Percentiles rank a stretch among this genome's conserved stretches.
phyloP scores from a whole-genome alignment of 2,888 invertebrate genomes.

The Sinelater perroti region DNA sequence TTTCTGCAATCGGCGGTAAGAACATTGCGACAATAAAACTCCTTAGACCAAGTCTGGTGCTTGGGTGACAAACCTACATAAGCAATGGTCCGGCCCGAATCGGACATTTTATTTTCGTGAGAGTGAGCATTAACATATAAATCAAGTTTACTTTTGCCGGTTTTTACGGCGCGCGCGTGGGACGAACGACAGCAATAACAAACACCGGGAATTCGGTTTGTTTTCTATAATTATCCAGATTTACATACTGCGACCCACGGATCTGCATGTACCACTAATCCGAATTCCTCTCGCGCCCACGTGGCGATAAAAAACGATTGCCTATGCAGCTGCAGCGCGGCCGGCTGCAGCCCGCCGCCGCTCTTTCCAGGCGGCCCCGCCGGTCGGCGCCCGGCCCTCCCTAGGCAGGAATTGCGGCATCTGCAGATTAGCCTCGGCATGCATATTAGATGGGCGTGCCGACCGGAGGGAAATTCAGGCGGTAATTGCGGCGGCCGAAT shows the following conservation, averaged over 20 bases:
- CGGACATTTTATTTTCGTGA: background rate
- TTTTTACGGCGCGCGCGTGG: slow-evolving; percentile 4
- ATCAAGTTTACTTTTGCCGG: slow-evolving; percentile 15
- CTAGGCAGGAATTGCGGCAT: slow-evolving; percentile 1
- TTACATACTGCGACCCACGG: slow-evolving; percentile 9
- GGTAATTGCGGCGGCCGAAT: slow-evolving; percentile 3
- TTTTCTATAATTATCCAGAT: slow-evolving; percentile 14
- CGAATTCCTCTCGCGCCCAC: slow-evolving; percentile 25
- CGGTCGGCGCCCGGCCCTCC: too few relatives aligned
- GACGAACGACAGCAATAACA: slow-evolving; percentile 8
- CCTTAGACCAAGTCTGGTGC: too few relatives aligned
- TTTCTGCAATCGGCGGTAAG: too few relatives aligned
- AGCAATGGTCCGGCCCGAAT: background rate
- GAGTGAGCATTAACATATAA: slow-evolving; percentile 1
- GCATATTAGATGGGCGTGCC: slow-evolving; percentile 1
- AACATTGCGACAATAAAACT: too few relatives aligned
- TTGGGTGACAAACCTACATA: background rate
- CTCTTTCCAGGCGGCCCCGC: too few relatives aligned
- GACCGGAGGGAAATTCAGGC: background rate
- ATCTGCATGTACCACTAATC: slow-evolving; percentile 19
- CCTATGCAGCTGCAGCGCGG: slow-evolving; percentile 7
- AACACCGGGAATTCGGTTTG: slow-evolving; percentile 10
- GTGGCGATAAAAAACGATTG: slow-evolving; percentile 13
- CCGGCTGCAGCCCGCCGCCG: too few relatives aligned
- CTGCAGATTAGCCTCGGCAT: slow-evolving; percentile 3